Evolutionary conservation across 2,113 vertebrate genomes (phyloP), one percentile per base, ranked within the genome.

Genomic region (Chunga burmeisteri): DNA sequence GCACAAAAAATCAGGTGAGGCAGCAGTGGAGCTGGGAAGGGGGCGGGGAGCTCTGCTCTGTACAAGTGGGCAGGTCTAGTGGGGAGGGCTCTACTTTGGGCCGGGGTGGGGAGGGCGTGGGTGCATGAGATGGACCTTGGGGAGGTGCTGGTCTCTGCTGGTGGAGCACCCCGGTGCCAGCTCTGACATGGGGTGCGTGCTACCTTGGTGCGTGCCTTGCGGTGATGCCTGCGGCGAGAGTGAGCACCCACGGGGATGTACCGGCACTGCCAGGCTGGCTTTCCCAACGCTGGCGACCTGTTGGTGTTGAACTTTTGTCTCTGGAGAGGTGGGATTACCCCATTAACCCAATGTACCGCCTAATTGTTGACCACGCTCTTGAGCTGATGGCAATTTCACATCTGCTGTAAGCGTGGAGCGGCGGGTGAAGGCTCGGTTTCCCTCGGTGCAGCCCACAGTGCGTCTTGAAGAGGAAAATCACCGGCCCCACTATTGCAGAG

Each of bases 401-500:
- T 38, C 61, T 56, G 80, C 46, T 23, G 63, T 72, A 16, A 14
- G 44, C 5, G 2, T 1, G n/a, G 59, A 17, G n/a, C 0, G 0
- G 23, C 0, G 1, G 14, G 7, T 4, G 30, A 50, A 58, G 68
- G 62, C n/a, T 78, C 4, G 0, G 25, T 59, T 75, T 13, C 46
- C 46, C 55, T 66, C 1, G 0, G 7, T 21, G 21, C 55, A 62
- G 23, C 72, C 9, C 0, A 0, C 7, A 1, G 10, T 8, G 2
- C 7, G 1, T 59, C 32, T 14, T 0, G 0, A 18, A 40, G 53
- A 50, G 63, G 30, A 73, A 77, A 63, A 59, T 73, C 52, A 19
- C 42, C 3, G 11, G 16, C 29, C 50, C 44, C 1, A 6, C 62
- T 56, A 3, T 23, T 10, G 22, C 9, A 3, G 30, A 46, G 52